These are phyloP conservation scores for Himantopus leucocephalus DNA, from an alignment of 2,113 vertebrate species.

Conservation along the genomic window DNA sequence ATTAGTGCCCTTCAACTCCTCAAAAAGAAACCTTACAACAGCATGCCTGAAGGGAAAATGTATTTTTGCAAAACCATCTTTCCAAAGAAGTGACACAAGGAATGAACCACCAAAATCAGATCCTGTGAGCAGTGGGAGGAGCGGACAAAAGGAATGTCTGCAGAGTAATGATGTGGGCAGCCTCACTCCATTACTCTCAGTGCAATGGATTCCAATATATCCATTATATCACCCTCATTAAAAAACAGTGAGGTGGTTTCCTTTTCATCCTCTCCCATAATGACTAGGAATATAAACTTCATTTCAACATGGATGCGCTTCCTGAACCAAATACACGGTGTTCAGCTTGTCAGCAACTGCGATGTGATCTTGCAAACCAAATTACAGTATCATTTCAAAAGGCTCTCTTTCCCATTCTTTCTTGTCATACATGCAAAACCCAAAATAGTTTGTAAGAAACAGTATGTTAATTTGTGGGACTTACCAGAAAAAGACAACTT, in stretches of 20 bases:
- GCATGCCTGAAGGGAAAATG: background rate
- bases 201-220: constrained; percentile 44
- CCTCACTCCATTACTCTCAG: constrained; percentile 56
- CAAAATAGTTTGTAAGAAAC: background rate
- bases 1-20: background rate
- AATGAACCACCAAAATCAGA: constrained; percentile 12
- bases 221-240: constrained; percentile 9
- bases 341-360: background rate
- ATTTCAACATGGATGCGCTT: background rate
- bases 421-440: background rate
- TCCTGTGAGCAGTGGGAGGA: background rate
- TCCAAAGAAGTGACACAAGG: background rate
- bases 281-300: constrained; percentile 8
- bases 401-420: background rate
- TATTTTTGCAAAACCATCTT: background rate
- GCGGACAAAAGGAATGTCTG: background rate
- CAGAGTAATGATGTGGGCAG: constrained; percentile 50
- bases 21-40: background rate
- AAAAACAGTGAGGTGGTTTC: constrained; percentile 23
- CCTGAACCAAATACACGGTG: background rate
- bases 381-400: background rate
- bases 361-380: background rate
- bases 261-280: constrained; percentile 30
- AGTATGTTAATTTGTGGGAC: background rate
- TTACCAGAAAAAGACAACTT: background rate